Base-by-base conservation (phyloP, 1,140 invertebrate genomes). In the Amyelois transitella region DNA sequence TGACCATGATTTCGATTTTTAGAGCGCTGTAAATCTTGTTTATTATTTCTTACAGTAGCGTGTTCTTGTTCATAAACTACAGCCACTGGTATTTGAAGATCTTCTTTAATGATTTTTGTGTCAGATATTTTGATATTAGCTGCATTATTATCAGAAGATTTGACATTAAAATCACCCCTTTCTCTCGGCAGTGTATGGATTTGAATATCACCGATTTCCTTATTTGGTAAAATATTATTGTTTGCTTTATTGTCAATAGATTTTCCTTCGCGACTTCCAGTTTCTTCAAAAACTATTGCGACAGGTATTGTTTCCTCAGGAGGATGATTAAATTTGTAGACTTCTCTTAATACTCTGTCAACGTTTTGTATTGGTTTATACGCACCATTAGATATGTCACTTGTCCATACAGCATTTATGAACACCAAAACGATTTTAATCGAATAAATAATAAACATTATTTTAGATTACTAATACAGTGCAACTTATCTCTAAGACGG, bases 401-500 rank as follows among this genome's bases (percentile, higher is more conserved):
- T 18, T 21, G 51, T 51, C 53, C 22, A 28, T 12, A 55, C 48
- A 47, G 18, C 25, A n/a, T 2, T 43, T 17, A 25, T 14, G 17
- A 54, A 28, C 19, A 45, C 7, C 48, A 43, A 10, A 24, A 53
- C 12, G 17, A 59, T 19, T 6, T 18, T n/a, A 53, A 50, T 17
- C 17, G 43, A 51, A 22, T 53, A 54, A 24, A 57, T 43, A 52
- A 52, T 38, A 51, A 55, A 47, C 55, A 58, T 65, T 62, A 56
- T 49, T 58, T 58, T 67, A 68, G 53, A 55, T 18, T 55, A 59
- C 53, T 60, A 49, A 57, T 51, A 64, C 58, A 57, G 17, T 38
- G 69, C 69, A 74, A 75, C 73, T 54, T 68, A 69, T 54, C 64
- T 62, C 72, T 55, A 52, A 65, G 68, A 64, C 78, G 78, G 57